Percentiles rank a stretch among this genome's conserved stretches.
Evolutionary conservation across 92 coral and sea anemone genomes (phyloP).

Genomic region (Meandrina meandrites): DNA sequence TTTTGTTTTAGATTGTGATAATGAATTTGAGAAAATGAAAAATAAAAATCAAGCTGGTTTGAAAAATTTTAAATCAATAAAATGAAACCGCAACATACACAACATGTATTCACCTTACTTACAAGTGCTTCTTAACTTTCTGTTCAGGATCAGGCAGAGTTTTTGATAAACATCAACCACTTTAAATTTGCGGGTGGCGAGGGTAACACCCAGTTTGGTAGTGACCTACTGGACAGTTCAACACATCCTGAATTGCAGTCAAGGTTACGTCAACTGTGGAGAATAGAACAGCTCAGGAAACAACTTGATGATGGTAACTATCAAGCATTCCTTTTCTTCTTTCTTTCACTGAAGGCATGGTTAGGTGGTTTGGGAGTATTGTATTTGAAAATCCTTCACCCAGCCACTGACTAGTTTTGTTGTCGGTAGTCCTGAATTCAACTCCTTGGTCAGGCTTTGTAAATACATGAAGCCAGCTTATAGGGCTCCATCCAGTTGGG

Average conservation of each 20-base stretch:
- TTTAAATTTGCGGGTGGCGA: constrained; percentile 64
- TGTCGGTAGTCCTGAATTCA: too few relatives aligned
- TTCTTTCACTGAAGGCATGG: neutral
- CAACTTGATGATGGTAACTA: neutral
- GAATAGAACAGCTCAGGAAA: constrained; percentile 23
- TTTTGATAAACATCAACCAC: constrained; percentile 40
- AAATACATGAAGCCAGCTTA: too few relatives aligned
- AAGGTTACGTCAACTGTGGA: constrained; percentile 33
- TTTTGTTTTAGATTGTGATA: too few relatives aligned
- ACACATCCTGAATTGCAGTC: constrained; percentile 21
- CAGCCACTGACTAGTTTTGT: neutral
- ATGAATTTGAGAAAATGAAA: too few relatives aligned
- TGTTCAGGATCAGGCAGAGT: constrained; percentile 47
- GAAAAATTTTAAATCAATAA: too few relatives aligned
- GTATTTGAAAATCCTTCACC: neutral
- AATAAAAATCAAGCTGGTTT: too few relatives aligned
- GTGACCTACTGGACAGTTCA: constrained; percentile 26
- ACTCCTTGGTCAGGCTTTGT: neutral
- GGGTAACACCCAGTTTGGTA: constrained; percentile 59
- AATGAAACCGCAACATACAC: too few relatives aligned
- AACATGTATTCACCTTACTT: too few relatives aligned
- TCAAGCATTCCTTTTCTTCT: neutral
- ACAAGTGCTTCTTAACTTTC: neutral
- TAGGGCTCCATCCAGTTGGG: too few relatives aligned
- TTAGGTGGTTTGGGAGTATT: neutral